These are phyloP conservation scores for Dendrocincla tyrannina DNA, from an alignment of 2,797 vertebrate species.

Conservation along the genomic window DNA sequence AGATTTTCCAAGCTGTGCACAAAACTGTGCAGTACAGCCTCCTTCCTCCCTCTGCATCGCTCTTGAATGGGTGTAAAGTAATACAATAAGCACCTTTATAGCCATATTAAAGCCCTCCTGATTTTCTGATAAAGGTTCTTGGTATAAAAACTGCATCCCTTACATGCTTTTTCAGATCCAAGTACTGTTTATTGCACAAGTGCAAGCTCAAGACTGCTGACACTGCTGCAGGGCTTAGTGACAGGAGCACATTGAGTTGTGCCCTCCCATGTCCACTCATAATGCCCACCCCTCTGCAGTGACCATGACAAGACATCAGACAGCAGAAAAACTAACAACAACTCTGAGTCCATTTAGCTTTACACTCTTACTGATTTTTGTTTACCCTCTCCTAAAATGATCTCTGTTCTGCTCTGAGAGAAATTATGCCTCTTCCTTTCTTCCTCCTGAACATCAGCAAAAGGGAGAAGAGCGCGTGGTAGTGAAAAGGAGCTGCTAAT, in stretches of 20 bases:
- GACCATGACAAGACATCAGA: rapidly evolving
- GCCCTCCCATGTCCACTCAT: neutral
- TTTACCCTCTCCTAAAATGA: rapidly evolving
- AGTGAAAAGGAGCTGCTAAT: neutral
- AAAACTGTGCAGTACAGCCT: neutral
- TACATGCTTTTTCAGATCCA: neutral
- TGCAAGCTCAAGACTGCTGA: neutral
- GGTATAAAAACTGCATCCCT: neutral
- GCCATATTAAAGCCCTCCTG: neutral
- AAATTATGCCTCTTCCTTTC: neutral
- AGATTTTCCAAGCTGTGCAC: slow-evolving; percentile 11
- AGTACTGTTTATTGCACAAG: neutral
- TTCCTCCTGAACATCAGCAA: neutral
- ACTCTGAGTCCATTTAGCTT: neutral
- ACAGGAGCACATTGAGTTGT: neutral
- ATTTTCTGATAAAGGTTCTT: neutral
- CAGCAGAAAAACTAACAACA: neutral
- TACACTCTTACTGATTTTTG: neutral
- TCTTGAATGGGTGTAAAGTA: neutral
- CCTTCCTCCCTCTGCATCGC: neutral
- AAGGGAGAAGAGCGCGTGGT: neutral
- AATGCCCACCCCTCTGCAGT: neutral
- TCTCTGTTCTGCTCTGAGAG: neutral
- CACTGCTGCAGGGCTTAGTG: neutral
- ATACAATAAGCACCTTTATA: neutral